These are phyloP conservation scores for Stomatorhinus walkeri DNA, from an alignment of 2,797 vertebrate species.

Conservation along the genomic window DNA sequence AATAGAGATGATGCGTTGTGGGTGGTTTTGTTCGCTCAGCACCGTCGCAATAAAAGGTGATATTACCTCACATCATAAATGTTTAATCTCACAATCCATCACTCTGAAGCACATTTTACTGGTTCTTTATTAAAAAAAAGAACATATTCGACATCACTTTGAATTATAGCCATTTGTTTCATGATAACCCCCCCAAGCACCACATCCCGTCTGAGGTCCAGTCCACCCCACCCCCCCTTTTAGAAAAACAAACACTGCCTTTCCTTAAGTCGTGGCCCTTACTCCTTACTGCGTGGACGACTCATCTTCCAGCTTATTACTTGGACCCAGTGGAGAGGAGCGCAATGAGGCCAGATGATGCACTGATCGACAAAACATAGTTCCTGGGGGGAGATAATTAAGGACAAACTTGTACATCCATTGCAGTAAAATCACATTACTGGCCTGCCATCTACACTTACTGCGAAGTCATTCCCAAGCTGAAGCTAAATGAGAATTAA, in stretches of 20 bases:
- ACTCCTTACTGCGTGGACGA: neutral
- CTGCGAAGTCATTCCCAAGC: neutral
- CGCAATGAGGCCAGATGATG: conserved; percentile 91
- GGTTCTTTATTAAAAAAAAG: conserved; percentile 32
- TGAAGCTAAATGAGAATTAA: neutral
- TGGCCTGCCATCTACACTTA: neutral
- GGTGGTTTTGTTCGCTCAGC: neutral
- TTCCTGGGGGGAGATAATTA: conserved; percentile 72
- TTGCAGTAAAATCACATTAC: neutral
- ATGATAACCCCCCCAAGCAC: neutral
- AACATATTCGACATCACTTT: conserved; percentile 61
- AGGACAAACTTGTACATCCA: conserved; percentile 44
- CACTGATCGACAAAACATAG: conserved; percentile 93
- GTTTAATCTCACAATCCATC: neutral
- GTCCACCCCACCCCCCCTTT: neutral
- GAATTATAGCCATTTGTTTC: conserved; percentile 46
- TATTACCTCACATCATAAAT: neutral
- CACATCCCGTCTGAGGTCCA: neutral
- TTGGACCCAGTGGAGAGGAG: conserved; percentile 95
- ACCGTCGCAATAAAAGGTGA: neutral
- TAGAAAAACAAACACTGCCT: conserved; percentile 6
- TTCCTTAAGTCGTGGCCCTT: conserved; percentile 9
- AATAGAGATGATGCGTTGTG: conserved; percentile 39
- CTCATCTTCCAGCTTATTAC: conserved; percentile 47
- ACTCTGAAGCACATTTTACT: neutral